Evolutionary conservation across 1,140 invertebrate genomes (phyloP).

Genomic region (Leptopilina boulardi): DNA sequence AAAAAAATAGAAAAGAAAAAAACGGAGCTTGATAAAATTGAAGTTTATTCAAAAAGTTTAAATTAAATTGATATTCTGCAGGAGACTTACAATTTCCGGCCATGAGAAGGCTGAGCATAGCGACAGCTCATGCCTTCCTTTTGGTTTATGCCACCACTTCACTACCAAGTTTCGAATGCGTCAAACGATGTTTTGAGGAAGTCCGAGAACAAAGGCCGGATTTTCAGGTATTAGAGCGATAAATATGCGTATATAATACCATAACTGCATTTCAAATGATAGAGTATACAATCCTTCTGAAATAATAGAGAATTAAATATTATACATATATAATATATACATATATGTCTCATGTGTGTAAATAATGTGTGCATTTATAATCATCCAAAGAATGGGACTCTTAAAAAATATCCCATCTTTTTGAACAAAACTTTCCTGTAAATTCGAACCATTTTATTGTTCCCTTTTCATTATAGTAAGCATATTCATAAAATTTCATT

Average conservation of each 20-base stretch:
- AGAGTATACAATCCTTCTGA: neutral
- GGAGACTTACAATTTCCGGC: constrained; percentile 92
- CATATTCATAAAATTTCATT: too few species aligned
- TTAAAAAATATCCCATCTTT: too few species aligned
- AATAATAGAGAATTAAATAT: neutral
- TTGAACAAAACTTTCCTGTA: too few species aligned
- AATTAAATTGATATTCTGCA: constrained; percentile 40
- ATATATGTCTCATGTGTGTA: too few species aligned
- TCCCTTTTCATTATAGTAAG: too few species aligned
- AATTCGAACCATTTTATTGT: too few species aligned
- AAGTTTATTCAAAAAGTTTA: neutral
- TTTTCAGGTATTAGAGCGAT: constrained; percentile 76
- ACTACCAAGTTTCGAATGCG: constrained; percentile 83
- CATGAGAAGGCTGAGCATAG: constrained; percentile 90
- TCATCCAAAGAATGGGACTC: too few species aligned
- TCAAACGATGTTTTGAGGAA: constrained; percentile 90
- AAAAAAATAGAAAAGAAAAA: too few species aligned
- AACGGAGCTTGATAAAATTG: neutral
- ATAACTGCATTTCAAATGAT: constrained; percentile 12
- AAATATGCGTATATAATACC: constrained; percentile 25
- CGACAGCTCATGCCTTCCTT: constrained; percentile 92
- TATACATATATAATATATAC: neutral
- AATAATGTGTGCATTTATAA: neutral
- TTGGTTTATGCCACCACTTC: constrained; percentile 92
- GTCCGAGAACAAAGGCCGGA: constrained; percentile 87